phyloP scores from a whole-genome alignment of 92 coral and sea anemone genomes.

The Parazoanthus darwini region DNA sequence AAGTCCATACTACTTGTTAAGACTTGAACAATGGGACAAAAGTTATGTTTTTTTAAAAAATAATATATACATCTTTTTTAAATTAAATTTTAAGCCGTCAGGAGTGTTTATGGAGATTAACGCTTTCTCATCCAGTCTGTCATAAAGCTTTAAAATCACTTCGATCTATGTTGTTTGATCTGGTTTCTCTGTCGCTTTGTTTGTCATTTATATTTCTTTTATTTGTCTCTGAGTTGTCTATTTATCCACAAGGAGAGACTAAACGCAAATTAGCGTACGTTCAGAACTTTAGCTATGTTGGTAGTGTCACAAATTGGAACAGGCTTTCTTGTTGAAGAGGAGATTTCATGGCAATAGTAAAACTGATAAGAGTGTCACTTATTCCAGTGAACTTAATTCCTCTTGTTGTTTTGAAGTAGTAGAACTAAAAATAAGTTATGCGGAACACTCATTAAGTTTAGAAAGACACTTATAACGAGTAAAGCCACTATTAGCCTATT shows the following conservation, averaged over 20 bases:
- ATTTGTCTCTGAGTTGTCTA: constrained; percentile 3
- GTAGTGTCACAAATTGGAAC: background rate
- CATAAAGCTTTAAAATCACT: background rate
- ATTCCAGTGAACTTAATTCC: background rate
- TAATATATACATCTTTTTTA: background rate
- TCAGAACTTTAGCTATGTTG: background rate
- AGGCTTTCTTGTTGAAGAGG: background rate
- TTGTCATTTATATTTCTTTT: background rate
- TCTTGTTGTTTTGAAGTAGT: background rate
- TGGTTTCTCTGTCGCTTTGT: background rate
- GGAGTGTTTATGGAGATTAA: background rate
- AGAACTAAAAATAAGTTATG: no score
- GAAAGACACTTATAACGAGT: background rate
- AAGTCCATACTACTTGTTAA: no score
- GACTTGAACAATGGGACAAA: background rate
- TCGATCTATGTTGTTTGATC: background rate
- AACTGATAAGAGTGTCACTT: background rate
- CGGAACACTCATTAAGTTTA: no score
- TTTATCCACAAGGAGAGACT: background rate
- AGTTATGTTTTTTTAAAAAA: background rate
- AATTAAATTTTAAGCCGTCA: constrained; percentile 11
- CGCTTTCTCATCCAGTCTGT: background rate
- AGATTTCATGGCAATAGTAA: background rate
- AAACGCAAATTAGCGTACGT: background rate
- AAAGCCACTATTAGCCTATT: background rate